phyloP scores from a whole-genome alignment of 2,113 vertebrate genomes.

The Pyrgilauda ruficollis region DNA sequence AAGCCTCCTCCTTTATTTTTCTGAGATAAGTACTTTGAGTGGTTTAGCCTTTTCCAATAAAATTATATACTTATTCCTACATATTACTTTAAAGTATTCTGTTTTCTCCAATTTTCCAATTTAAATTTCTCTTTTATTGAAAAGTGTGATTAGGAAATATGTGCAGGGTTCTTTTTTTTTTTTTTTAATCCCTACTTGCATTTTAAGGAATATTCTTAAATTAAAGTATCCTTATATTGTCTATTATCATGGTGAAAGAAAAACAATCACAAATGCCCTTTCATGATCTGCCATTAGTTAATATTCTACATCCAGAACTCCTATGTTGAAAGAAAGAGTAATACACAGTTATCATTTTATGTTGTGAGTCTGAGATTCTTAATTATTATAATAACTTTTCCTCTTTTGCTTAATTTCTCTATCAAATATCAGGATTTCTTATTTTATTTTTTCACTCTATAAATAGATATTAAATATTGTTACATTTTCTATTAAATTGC shows the following conservation, averaged over 20 bases:
- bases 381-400: background rate
- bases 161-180: fast-evolving
- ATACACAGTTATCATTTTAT: background rate
- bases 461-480: background rate
- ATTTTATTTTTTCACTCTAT: background rate
- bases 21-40: background rate
- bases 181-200: background rate
- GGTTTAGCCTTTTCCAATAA: background rate
- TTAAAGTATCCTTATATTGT: background rate
- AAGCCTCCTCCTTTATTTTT: background rate
- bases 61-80: background rate
- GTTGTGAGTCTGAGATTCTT: background rate
- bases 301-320: background rate
- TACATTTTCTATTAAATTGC: background rate
- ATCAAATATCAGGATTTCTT: background rate
- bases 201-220: background rate
- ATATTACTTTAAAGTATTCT: background rate
- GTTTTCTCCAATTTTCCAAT: background rate
- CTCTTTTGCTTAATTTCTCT: background rate
- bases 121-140: background rate
- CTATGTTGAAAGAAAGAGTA: background rate
- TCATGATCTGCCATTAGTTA: too few species aligned
- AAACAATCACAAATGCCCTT: background rate
- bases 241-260: background rate
- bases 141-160: background rate